These are phyloP conservation scores for Megathymus violae DNA, from an alignment of 1,140 invertebrate species.

Conservation along the genomic window DNA sequence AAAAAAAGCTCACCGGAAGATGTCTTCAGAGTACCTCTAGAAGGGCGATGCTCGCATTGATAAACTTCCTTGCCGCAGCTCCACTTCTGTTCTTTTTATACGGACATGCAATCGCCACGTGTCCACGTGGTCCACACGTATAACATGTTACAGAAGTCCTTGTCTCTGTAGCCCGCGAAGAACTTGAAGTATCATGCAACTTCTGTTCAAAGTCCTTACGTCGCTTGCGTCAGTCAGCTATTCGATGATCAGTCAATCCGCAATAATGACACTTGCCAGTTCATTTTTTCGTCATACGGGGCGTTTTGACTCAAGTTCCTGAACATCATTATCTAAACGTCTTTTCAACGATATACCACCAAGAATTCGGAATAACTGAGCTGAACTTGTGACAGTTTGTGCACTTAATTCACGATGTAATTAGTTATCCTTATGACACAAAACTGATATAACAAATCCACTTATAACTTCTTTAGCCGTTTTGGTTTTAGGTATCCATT, in stretches of 20 bases:
- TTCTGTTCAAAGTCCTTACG: background rate
- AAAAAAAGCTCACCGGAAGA: constrained; percentile 44
- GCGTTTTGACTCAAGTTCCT: constrained; percentile 29
- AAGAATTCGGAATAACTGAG: constrained; percentile 38
- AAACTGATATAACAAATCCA: constrained; percentile 17
- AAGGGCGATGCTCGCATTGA: constrained; percentile 30
- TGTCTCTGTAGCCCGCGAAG: constrained; percentile 7
- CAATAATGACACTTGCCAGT: constrained; percentile 1
- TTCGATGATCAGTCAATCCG: constrained; percentile 1
- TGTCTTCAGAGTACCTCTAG: constrained; percentile 34
- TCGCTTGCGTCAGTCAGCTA: background rate
- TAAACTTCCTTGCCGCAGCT: constrained; percentile 40
- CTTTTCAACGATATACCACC: constrained; percentile 35
- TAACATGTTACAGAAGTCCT: constrained; percentile 16
- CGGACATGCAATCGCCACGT: constrained; percentile 36
- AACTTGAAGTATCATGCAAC: background rate
- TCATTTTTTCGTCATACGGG: constrained; percentile 1
- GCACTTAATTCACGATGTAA: constrained; percentile 32
- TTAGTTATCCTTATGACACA: constrained; percentile 5
- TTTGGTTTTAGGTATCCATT: constrained; percentile 29
- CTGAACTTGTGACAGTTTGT: constrained; percentile 20
- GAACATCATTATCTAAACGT: constrained; percentile 9
- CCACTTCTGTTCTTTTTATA: constrained; percentile 22
- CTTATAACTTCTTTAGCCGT: constrained; percentile 36
- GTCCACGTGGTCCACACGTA: constrained; percentile 37